These are phyloP conservation scores for Ephydatia muelleri DNA, from an alignment of 37 sponge, comb jelly and placozoan species.

Conservation along the genomic window DNA sequence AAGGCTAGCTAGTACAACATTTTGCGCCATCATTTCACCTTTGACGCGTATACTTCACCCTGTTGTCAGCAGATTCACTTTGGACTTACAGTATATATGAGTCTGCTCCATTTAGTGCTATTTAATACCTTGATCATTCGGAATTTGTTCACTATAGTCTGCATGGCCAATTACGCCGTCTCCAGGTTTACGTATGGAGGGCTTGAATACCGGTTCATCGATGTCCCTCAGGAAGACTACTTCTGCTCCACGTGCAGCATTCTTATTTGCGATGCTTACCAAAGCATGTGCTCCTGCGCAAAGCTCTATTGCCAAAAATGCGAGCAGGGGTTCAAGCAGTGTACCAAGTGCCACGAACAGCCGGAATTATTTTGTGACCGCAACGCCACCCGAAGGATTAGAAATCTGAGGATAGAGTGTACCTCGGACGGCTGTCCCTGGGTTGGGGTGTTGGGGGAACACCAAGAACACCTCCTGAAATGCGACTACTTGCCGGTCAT, in stretches of 20 bases:
- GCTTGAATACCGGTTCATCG: neutral
- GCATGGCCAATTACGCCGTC: no score
- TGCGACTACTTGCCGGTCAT: neutral
- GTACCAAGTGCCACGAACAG: neutral
- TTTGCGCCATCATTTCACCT: no score
- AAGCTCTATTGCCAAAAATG: neutral
- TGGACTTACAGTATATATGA: no score
- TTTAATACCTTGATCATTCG: no score
- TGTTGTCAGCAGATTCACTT: no score
- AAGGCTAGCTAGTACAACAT: no score
- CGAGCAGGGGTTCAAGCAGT: neutral
- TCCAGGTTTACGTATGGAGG: neutral
- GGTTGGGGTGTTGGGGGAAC: neutral
- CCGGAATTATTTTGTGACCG: neutral
- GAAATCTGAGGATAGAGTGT: neutral
- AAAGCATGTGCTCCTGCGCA: neutral
- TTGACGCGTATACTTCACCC: no score
- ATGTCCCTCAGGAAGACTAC: neutral
- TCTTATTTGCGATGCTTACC: neutral
- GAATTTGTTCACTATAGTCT: no score
- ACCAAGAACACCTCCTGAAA: neutral
- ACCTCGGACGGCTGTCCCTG: neutral
- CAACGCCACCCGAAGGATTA: neutral
- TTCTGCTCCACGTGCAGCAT: neutral
- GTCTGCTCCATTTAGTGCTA: no score